Base-by-base conservation (phyloP, 2,888 invertebrate genomes). In the Dastarcus helophoroides region DNA sequence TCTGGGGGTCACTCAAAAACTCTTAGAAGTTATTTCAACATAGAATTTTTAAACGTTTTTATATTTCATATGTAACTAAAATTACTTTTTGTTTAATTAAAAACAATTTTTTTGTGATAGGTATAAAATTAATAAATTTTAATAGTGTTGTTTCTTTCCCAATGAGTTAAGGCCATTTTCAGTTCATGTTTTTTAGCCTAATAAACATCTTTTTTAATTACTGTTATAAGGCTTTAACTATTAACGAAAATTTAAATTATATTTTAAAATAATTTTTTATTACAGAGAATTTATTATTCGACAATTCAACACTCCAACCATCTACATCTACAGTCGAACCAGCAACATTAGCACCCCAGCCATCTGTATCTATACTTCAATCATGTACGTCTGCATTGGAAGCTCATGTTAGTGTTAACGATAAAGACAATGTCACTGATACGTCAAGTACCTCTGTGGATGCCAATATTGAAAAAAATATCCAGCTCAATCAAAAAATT, bases 271-370 rank as follows among this genome's bases (percentile, higher is more conserved):
- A 24, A 24, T 4, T 24, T 24, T 23, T 23, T n/a, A 24, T 24
- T 24, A 24, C 24, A 24, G 24, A 24, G 12, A 24, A 24, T 24
- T 24, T 24, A 24, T 24, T 24, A 24, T 24, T 13, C 24, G 24
- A 24, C 24, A 24, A 23, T 24, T 24, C 24, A 24, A 4, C 23
- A 7, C 10, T 13, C 8, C 24, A 24, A 24, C 10, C 3, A 24
- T 24, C 4, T 6, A 24, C 10, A 24, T 24, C 24, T 24, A 11
- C 24, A 24, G 3, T 10, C 3, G 24, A 24, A 24, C 23, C 23
- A 23, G 9, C 23, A 23, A 23, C 23, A 23, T 23, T 23, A 23
- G 23, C n/a, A 23, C 23, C 23, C 23, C 23, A 23, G 23, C 23
- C 23, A 23, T 23, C 23, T n/a, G 10, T 11, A 23, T 23, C 6